Evolutionary conservation across 2,888 invertebrate genomes (phyloP).

Genomic region (Camptogramma bilineatum): DNA sequence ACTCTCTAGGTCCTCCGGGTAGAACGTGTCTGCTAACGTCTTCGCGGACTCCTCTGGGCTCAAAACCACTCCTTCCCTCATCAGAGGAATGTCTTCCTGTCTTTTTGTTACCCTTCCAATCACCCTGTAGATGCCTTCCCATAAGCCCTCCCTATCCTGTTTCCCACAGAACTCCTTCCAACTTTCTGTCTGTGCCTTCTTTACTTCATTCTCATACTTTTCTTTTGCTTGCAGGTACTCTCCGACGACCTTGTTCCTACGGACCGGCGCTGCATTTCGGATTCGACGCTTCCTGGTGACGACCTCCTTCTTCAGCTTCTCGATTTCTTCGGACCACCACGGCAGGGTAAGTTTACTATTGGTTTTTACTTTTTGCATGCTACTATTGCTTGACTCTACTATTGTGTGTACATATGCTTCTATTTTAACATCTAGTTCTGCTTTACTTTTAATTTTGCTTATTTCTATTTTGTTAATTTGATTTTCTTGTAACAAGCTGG

Average conservation of each 20-base stretch:
- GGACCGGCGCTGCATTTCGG: background rate
- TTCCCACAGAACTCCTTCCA: constrained; percentile 37
- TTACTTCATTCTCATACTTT: background rate
- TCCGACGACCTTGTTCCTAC: background rate
- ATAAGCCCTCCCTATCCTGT: constrained; percentile 26
- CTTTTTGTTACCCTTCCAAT: constrained; percentile 8
- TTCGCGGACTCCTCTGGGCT: constrained; percentile 7
- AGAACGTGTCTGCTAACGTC: constrained; percentile 20
- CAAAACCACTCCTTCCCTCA: constrained; percentile 1
- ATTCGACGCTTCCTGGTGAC: too few relatives aligned
- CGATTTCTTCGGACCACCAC: background rate
- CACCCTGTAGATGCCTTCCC: too few relatives aligned
- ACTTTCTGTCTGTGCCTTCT: constrained; percentile 28
- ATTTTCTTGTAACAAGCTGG: background rate
- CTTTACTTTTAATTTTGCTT: background rate
- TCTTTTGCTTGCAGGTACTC: constrained; percentile 14
- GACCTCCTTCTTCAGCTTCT: background rate
- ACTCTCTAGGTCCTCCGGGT: constrained; percentile 19
- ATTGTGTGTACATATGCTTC: background rate
- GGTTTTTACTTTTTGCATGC: background rate
- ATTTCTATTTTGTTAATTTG: background rate
- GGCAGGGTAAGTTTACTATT: background rate
- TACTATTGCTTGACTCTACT: background rate
- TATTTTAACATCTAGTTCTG: background rate
- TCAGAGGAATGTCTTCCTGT: constrained; percentile 9